These are phyloP conservation scores for Burhinus bistriatus DNA, from an alignment of 2,113 vertebrate species.

Conservation along the genomic window DNA sequence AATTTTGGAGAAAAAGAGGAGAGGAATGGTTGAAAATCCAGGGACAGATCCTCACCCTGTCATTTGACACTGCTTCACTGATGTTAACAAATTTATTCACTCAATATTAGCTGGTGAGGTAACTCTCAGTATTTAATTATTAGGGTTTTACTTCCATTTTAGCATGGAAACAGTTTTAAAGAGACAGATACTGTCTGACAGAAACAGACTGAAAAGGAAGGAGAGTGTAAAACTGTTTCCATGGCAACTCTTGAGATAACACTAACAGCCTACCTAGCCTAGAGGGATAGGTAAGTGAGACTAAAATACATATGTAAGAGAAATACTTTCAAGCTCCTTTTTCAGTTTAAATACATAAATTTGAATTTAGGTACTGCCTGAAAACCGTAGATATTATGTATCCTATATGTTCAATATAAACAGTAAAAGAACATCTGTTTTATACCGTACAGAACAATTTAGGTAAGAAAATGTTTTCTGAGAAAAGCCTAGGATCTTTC, in stretches of 20 bases:
- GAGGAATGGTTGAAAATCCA: not conserved
- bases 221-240: conserved; percentile 66
- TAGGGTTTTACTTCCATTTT: conserved; percentile 64
- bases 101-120: not conserved
- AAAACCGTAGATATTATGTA: conserved; percentile 32
- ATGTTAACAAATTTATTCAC: not conserved
- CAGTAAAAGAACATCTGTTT: conserved; percentile 2
- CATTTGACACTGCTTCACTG: not conserved
- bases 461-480: not conserved
- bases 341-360: conserved; percentile 61
- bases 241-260: conserved; percentile 71
- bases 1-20: not conserved
- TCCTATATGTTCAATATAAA: conserved; percentile 2
- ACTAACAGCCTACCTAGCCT: conserved; percentile 60
- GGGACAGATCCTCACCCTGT: not conserved
- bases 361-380: conserved; percentile 48
- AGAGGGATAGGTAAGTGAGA: conserved; percentile 61
- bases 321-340: conserved; percentile 52
- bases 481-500: not conserved
- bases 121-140: conserved; percentile 11
- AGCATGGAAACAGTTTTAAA: conserved; percentile 47
- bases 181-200: conserved; percentile 37
- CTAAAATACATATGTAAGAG: conserved; percentile 60
- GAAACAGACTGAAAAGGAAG: conserved; percentile 44
- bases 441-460: not conserved